Conservation (phyloP, 1,140 invertebrate species). For the Halesus radiatus region DNA sequence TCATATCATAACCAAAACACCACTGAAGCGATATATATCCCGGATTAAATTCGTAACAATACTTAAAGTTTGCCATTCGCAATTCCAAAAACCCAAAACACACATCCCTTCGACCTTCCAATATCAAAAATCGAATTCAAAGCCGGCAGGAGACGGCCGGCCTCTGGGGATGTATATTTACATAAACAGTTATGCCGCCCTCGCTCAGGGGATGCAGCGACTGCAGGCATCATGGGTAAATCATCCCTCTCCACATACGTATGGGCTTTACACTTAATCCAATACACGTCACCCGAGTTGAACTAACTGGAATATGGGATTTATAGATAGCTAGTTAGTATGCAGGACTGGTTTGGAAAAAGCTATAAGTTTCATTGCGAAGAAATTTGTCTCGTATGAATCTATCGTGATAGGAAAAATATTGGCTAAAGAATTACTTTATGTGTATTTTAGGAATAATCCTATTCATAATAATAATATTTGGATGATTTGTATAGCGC, state of each 20-base stretch:
- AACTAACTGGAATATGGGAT: neutral
- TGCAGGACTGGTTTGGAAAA: neutral
- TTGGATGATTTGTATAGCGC: too few relatives aligned
- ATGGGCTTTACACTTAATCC: neutral
- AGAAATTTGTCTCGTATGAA: neutral
- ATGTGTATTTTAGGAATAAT: too few relatives aligned
- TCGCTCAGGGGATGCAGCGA: neutral
- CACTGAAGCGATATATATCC: too few relatives aligned
- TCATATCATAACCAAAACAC: too few relatives aligned
- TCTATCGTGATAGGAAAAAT: too few relatives aligned
- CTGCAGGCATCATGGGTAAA: neutral
- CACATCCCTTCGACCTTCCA: neutral
- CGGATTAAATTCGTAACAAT: neutral
- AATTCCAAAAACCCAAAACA: neutral
- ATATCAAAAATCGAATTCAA: neutral
- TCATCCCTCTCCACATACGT: neutral
- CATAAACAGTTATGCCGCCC: conserved; percentile 26
- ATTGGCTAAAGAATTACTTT: too few relatives aligned
- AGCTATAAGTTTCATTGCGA: neutral
- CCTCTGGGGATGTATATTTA: conserved; percentile 11
- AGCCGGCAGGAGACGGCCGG: neutral
- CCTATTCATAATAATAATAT: too few relatives aligned
- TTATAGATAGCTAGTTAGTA: neutral
- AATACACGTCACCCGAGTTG: neutral
- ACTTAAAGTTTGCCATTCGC: neutral